Evolutionary conservation across 2,797 vertebrate species (phyloP).

Genomic region (Crocodylus rhombifer): DNA sequence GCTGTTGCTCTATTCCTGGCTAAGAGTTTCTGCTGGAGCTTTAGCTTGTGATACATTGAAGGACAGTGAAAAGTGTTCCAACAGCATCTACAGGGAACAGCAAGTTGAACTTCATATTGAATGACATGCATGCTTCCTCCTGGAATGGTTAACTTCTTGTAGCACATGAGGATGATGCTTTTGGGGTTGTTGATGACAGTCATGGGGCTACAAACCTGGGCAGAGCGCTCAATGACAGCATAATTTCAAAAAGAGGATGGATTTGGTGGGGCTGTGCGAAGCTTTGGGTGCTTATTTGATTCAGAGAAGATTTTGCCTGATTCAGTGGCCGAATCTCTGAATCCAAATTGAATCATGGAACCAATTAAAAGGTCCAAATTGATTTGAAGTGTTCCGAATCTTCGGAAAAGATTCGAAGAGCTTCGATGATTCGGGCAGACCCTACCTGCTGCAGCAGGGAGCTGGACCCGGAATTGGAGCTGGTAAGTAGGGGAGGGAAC

Average conservation of each 20-base stretch:
- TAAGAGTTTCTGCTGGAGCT: not conserved
- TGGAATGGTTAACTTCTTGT: not conserved
- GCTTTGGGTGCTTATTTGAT: no score
- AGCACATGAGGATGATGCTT: not conserved
- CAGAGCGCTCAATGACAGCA: not conserved
- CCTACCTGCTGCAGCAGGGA: no score
- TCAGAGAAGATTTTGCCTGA: no score
- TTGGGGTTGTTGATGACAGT: not conserved
- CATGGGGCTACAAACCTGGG: not conserved
- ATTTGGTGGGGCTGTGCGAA: not conserved
- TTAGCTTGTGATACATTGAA: not conserved
- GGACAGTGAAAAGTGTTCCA: not conserved
- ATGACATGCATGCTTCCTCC: not conserved
- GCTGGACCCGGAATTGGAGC: no score
- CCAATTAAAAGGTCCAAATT: no score
- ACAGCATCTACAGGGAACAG: not conserved
- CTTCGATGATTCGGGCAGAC: no score
- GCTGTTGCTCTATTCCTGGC: not conserved
- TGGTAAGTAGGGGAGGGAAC: no score
- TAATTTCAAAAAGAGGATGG: not conserved
- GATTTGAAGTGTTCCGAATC: no score
- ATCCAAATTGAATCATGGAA: no score
- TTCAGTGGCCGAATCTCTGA: no score
- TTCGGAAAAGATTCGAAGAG: no score
- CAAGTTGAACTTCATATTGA: fast-evolving